These are phyloP conservation scores for Dryococelus australis DNA, from an alignment of 2,888 invertebrate species.

Conservation along the genomic window DNA sequence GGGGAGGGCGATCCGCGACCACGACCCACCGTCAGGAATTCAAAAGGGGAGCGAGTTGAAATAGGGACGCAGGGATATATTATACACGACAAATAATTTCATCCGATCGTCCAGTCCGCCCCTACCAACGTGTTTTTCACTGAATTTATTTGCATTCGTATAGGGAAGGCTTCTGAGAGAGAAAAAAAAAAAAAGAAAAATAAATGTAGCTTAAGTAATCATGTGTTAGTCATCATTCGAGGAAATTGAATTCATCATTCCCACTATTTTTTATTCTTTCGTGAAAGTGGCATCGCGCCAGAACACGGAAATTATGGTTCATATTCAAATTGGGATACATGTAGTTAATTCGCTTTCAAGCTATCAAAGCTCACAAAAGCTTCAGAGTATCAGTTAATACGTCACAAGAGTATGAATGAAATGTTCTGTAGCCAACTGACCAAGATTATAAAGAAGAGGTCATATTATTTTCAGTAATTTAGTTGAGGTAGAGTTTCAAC, in stretches of 20 bases:
- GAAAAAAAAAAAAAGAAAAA: background rate
- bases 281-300: too few relatives aligned
- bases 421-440: too few relatives aligned
- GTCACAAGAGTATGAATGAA: too few relatives aligned
- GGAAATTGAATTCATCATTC: background rate
- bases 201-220: background rate
- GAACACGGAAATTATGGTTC: too few relatives aligned
- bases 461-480: too few relatives aligned
- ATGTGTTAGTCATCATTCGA: background rate
- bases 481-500: too few relatives aligned
- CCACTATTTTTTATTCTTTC: too few relatives aligned
- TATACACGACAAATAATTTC: background rate
- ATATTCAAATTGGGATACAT: too few relatives aligned
- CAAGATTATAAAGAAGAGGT: too few relatives aligned
- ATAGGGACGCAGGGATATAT: background rate
- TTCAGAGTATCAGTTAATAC: too few relatives aligned
- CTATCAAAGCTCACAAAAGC: too few relatives aligned
- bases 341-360: too few relatives aligned
- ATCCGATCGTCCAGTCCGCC: background rate
- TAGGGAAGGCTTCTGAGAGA: background rate
- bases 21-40: background rate
- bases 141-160: constrained; percentile 5
- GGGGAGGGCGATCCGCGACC: background rate
- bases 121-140: background rate
- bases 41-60: background rate